Evolutionary conservation across 2,797 vertebrate genomes (phyloP), one percentile per base, ranked within the genome.

Genomic region (Pangasius mekongensis): DNA sequence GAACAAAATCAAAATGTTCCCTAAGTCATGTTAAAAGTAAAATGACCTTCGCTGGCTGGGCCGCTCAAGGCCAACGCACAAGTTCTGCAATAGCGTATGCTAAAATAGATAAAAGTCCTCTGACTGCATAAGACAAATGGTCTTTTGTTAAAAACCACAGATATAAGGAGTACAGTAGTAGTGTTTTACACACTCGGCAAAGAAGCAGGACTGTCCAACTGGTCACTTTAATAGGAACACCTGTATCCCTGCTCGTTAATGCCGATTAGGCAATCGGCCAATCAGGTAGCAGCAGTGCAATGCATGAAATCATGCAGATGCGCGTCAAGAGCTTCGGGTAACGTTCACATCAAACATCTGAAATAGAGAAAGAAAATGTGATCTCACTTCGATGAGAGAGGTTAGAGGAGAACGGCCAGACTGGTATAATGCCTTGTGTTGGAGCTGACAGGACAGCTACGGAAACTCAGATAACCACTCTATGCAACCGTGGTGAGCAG

Each of bases 171-270:
- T 77, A 88, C 87, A 84, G 78, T 85, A 86, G 88, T 92, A 92
- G 90, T 91, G 91, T 92, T 90, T 87, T 54, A 87, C 47, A 82
- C 69, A 76, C 60, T 87, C 49, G 16, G 89, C 43, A 90, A 78
- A 49, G 11, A 49, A 71, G 49, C 27, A 39, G 20, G 33, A 83
- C 47, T 13, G 87, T 87, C 84, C 74, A 30, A 5, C 39, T 30
- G 83, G 64, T 36, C 47, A 36, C 20, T 69, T 84, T 54, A 54
- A 69, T 11, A 69, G 47, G 47, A 47, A 83, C 56, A 62, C 11
- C 22, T 39, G 78, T 43, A 14, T 33, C 30, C 49, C 8, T 33
- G 66, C 83, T 30, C 20, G 8, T 56, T 54, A 71, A 66, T 39
- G 49, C 18, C 3, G 66, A 71, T 36, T 54, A 14, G 36, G 13